Base-by-base conservation (phyloP, 2,797 vertebrate genomes). In the Pseudomugil tenellus region DNA sequence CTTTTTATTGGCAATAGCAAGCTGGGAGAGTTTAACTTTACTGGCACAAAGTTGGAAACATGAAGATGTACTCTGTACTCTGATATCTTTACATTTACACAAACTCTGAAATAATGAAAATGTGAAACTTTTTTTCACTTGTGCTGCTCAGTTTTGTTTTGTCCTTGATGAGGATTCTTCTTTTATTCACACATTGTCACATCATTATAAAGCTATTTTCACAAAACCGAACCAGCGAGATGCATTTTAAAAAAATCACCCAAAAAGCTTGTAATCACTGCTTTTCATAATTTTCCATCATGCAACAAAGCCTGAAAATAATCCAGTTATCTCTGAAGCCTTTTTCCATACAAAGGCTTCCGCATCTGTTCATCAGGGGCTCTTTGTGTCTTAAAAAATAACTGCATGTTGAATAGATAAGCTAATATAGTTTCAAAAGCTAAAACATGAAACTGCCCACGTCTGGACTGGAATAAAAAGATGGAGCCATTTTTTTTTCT, bases 1-100 rank as follows among this genome's bases (percentile, higher is more conserved):
- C 21, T 17, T 71, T 84, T 87, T 81, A 89, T 80, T 87, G 43
- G 54, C 63, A 70, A 77, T 39, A 74, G 70, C 64, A 80, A 78
- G 65, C 55, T 43, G 53, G 71, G 58, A 71, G 34, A 71, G 56
- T 69, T 71, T 58, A 60, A 64, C 41, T 56, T 62, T 54, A 49
- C 32, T 58, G 72, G 70, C 58, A 65, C 58, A 70, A 43, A 26
- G 16, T 29, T 56, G 65, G 58, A 63, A 76, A 84, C 52, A 64
- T 13, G 21, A 53, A 58, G 31, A 64, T 71, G 60, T 49, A 69
- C 23, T 54, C 56, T 19, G 52, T 63, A 69, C 49, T 21, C 62
- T n/a, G 8, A 23, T 77, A 66, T 64, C 46, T 60, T 63, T 21
- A 77, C 77, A 79, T 64, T 60, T 68, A 76, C 58, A 87, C 49